Conservation (phyloP, 1,140 invertebrate genomes). For the Plectus sambesii region DNA sequence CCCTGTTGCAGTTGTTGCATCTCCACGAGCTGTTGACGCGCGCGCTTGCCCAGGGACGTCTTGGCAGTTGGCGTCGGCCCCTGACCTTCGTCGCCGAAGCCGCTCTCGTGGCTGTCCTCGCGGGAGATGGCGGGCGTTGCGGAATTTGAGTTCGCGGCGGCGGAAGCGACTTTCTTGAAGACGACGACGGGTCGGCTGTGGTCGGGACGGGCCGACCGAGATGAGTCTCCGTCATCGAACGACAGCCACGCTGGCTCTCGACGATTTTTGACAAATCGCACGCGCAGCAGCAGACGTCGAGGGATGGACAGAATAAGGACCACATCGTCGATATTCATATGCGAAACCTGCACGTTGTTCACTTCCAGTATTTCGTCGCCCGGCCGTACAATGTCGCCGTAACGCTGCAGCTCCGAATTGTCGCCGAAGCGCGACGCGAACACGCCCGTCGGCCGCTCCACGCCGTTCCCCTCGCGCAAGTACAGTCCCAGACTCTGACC, state of each 20-base stretch:
- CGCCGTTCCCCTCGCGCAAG: constrained; percentile 60
- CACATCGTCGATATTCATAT: constrained; percentile 95
- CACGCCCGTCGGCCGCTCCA: constrained; percentile 81
- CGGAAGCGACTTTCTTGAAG: constrained; percentile 25
- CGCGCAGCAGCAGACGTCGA: constrained; percentile 66
- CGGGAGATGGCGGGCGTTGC: too few relatives aligned
- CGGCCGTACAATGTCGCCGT: constrained; percentile 88
- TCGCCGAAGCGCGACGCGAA: constrained; percentile 91
- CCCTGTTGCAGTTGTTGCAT: constrained; percentile 10
- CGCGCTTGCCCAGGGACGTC: constrained; percentile 40
- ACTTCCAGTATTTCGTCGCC: constrained; percentile 97
- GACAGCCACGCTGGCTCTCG: constrained; percentile 21
- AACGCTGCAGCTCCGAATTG: constrained; percentile 65
- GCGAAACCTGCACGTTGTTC: constrained; percentile 88
- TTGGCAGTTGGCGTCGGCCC: constrained; percentile 35
- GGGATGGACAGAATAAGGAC: constrained; percentile 98
- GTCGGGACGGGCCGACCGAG: background rate
- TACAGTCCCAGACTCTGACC: constrained; percentile 95
- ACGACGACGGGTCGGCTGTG: constrained; percentile 34
- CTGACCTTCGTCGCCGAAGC: background rate
- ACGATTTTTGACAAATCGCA: constrained; percentile 33
- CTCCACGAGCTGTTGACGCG: constrained; percentile 30
- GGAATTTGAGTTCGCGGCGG: background rate
- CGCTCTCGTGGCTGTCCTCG: background rate
- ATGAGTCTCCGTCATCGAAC: background rate